Evolutionary conservation across 2,113 vertebrate genomes (phyloP), one percentile per base, ranked within the genome.

Genomic region (Crocuta crocuta): DNA sequence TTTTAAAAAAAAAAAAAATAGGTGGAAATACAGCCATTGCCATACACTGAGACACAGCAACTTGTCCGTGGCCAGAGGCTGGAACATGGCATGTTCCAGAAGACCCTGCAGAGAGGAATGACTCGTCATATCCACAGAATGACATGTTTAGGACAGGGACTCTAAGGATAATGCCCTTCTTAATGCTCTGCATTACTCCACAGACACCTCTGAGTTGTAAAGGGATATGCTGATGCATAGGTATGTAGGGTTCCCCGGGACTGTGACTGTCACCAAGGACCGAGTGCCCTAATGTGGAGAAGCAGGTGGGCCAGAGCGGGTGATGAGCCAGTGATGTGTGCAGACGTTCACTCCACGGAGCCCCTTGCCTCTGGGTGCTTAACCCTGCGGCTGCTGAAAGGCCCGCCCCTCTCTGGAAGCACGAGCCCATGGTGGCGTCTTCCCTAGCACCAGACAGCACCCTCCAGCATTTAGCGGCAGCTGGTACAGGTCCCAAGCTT

Each of bases 371-470:
- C 24, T 15, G 24, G 13, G 13, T 8, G 24, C 76, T 17, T 26
- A 26, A 17, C n/a, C 35, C 31, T 70, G 26, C 26, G 66, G 26
- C 80, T 68, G 83, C 43, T 3, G 1, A 28, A 43, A 53, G 71
- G 21, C 39, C 33, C 8, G 7, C 16, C 10, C n/a, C 35, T 63
- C 1, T 4, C 31, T 31, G n/a, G 61, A 13, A 7, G 33, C 55
- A 43, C 39, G 1, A 4, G 33, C 55, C 28, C 88, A 58, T 1
- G 4, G 19, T 33, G 66, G 13, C 0, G 0, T 7, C 79, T 66
- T 50, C 24, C 13, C 7, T 15, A 24, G 23, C 9, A 10, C 63
- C 10, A 13, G 50, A 9, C 50, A 35, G 53, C 31, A 12, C 39
- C 73, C 23, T 48, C 0, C 12, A 63, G 43, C 24, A 4, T 17